Percentiles rank a stretch among this genome's conserved stretches.
These are phyloP conservation scores for Agraylea sexmaculata DNA, from an alignment of 1,140 invertebrate species.

Conservation along the genomic window DNA sequence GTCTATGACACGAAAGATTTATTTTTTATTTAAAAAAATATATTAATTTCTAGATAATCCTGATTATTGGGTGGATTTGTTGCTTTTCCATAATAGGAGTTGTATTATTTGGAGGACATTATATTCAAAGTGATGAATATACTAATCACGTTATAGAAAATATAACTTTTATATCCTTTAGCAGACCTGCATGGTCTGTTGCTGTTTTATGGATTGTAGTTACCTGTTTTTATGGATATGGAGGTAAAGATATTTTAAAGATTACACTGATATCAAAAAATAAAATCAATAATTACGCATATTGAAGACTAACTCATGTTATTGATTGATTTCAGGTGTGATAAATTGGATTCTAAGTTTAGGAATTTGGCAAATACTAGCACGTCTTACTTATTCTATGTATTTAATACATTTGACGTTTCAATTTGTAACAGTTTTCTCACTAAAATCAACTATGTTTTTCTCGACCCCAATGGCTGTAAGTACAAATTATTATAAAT, in stretches of 20 bases:
- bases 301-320: constrained; percentile 2
- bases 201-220: constrained; percentile 55
- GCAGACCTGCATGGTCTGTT: constrained; percentile 46
- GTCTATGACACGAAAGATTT: too few species aligned
- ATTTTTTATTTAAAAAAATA: too few species aligned
- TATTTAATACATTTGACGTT: constrained; percentile 37
- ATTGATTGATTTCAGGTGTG: constrained; percentile 27
- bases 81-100: constrained; percentile 21
- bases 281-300: background rate
- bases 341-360: constrained; percentile 38
- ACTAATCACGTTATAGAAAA: constrained; percentile 28
- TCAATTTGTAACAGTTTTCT: constrained; percentile 16
- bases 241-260: constrained; percentile 33
- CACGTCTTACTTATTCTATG: constrained; percentile 39
- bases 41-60: constrained; percentile 8
- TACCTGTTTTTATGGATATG: constrained; percentile 50
- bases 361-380: constrained; percentile 37
- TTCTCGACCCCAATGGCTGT: background rate
- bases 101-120: constrained; percentile 23
- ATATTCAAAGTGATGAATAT: constrained; percentile 20
- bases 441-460: constrained; percentile 22
- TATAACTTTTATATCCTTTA: constrained; percentile 48
- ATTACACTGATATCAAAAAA: background rate
- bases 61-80: constrained; percentile 20
- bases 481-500: background rate